Evolutionary conservation across 2,113 vertebrate species (phyloP).

Genomic region (Lophius piscatorius): DNA sequence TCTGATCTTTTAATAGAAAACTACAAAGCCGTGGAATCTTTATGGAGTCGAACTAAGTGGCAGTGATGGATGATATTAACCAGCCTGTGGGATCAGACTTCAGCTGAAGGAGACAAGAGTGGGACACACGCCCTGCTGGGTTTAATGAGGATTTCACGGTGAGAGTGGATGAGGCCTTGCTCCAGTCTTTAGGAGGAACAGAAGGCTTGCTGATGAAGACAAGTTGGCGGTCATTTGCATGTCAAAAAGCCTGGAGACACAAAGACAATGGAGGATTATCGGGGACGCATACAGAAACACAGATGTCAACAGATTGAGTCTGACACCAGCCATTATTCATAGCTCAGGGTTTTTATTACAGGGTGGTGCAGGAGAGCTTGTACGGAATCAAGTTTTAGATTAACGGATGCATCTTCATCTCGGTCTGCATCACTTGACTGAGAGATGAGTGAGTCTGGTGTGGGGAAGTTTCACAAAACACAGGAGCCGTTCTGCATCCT

Average conservation of each 20-base stretch:
- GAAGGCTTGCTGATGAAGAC: constrained; percentile 67
- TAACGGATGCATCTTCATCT: too few relatives aligned
- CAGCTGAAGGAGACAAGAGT: constrained; percentile 32
- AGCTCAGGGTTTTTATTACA: constrained; percentile 15
- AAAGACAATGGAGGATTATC: constrained; percentile 65
- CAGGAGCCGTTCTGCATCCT: too few relatives aligned
- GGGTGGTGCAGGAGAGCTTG: background rate
- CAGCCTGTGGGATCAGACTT: constrained; percentile 50
- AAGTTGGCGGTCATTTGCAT: constrained; percentile 74
- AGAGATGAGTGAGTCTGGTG: too few relatives aligned
- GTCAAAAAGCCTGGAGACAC: constrained; percentile 63
- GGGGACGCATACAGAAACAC: constrained; percentile 40
- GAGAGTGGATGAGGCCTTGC: constrained; percentile 33
- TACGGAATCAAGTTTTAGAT: too few relatives aligned
- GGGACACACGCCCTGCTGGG: constrained; percentile 45
- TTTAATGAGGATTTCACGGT: constrained; percentile 67
- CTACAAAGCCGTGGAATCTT: constrained; percentile 1
- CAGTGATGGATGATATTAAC: constrained; percentile 56
- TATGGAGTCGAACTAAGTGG: constrained; percentile 25
- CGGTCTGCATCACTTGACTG: too few relatives aligned
- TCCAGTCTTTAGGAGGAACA: constrained; percentile 31
- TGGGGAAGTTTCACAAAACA: too few relatives aligned
- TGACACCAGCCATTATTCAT: constrained; percentile 41
- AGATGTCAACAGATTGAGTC: constrained; percentile 65
- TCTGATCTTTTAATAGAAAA: too few relatives aligned